Evolutionary conservation across 1,140 invertebrate genomes (phyloP), one percentile per base, ranked within the genome.

Genomic region (Tetramorium alpestre): DNA sequence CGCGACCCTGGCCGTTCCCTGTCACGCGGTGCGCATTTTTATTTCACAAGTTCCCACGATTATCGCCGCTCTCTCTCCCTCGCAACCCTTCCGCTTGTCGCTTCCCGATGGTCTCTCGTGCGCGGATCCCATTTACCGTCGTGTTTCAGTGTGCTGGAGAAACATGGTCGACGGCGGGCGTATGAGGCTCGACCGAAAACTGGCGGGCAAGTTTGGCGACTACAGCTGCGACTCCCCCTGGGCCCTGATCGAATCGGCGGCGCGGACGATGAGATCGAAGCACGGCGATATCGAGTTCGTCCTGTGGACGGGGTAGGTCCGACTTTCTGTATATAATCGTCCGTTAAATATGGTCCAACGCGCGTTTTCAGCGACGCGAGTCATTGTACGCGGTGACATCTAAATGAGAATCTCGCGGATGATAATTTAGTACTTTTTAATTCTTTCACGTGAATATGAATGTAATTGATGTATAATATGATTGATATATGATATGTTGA

Each of bases 161-260:
- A 93, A 85, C 62, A 92, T 81, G 81, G 84, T 89, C 62, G 94
- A 94, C 44, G 92, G 88, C 47, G 93, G 93, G 28, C 93, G 93
- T 56, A 93, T 93, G 51, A 91, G 94, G 85, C 85, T 94, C 10
- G 93, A 95, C 85, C 94, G 95, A 82, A 95, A 94, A 91, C 91
- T 95, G 11, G 95, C 96, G 54, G 97, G 97, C 76, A 94, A 95
- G 75, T 98, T 96, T 93, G 98, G 98, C 1, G 97, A 98, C 95
- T 98, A 98, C 94, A 96, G 96, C 47, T 99, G 98, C 95, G 98
- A 99, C 93, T 97, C 98, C 87, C 98, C 98, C 0, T 98, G 98
- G 96, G 96, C 96, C 82, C 96, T 99, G 38, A 97, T 99, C 78
- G 97, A 98, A 94, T 98, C 98, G 25, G 98, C 98, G 1, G 97